Evolutionary conservation across 2,888 invertebrate species (phyloP).

Genomic region (Spodoptera picta): DNA sequence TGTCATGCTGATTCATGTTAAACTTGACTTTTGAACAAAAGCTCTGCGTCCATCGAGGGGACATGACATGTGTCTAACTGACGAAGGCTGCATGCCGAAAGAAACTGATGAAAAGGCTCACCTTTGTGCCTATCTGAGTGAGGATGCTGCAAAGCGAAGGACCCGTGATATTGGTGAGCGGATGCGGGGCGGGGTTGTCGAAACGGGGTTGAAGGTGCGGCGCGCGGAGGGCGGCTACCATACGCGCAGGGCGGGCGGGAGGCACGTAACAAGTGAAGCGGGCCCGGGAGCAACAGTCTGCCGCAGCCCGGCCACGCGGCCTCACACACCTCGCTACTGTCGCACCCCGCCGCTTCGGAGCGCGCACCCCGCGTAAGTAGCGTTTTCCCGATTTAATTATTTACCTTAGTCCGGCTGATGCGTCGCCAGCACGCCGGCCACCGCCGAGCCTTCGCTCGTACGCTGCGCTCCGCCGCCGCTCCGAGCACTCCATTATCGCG

Average conservation of each 20-base stretch:
- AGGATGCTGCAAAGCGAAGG: conserved; percentile 83
- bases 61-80: conserved; percentile 42
- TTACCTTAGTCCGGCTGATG: conserved; percentile 62
- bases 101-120: conserved; percentile 51
- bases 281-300: conserved; percentile 89
- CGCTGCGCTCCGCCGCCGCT: conserved; percentile 21
- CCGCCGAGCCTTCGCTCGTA: not conserved
- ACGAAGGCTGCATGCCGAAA: conserved; percentile 48
- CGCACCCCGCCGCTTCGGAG: conserved; percentile 68
- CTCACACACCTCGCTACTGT: conserved; percentile 77
- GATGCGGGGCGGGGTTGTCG: conserved; percentile 78
- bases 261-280: conserved; percentile 88
- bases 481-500: conserved; percentile 45
- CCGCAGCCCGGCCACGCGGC: conserved; percentile 88
- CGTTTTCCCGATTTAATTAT: conserved; percentile 72
- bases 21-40: conserved; percentile 29
- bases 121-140: conserved; percentile 68
- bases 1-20: conserved; percentile 20
- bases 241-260: conserved; percentile 79
- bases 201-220: conserved; percentile 65
- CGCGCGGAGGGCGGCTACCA: conserved; percentile 65
- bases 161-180: conserved; percentile 81
- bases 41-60: conserved; percentile 9
- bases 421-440: conserved; percentile 31
- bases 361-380: conserved; percentile 80